Evolutionary conservation across 2,113 vertebrate genomes (phyloP).

Genomic region (Pteronura brasiliensis): DNA sequence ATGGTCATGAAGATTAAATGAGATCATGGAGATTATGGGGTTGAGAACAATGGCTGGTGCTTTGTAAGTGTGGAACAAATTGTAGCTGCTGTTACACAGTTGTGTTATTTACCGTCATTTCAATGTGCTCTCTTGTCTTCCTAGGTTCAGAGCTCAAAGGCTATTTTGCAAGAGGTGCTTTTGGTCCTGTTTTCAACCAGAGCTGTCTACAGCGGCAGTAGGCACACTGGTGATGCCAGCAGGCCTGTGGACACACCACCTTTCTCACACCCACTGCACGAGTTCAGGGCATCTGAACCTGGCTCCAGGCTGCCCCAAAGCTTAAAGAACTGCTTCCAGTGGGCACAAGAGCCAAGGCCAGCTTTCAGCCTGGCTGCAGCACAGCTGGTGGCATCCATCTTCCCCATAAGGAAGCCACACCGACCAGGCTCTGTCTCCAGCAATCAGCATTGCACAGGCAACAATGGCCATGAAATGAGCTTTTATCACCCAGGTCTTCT

Average conservation of each 20-base stretch:
- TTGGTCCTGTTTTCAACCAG: not conserved
- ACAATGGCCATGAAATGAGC: not conserved
- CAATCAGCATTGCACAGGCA: not conserved
- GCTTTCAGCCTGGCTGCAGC: rapidly evolving
- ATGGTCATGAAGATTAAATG: not conserved
- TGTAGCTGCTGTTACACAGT: not conserved
- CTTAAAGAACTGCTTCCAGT: not conserved
- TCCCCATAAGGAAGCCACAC: not conserved
- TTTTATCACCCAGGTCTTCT: not conserved
- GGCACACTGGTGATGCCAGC: rapidly evolving
- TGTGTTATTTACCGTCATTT: not conserved
- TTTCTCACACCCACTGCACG: rapidly evolving
- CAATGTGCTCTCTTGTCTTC: not conserved
- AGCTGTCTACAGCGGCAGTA: rapidly evolving
- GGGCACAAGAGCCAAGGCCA: not conserved
- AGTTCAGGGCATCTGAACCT: not conserved
- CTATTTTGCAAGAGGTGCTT: not conserved
- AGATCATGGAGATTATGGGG: not conserved
- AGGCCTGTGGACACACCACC: not conserved
- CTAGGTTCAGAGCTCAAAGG: not conserved
- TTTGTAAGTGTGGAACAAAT: not conserved
- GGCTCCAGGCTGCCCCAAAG: not conserved
- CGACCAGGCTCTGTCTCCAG: not conserved
- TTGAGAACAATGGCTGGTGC: not conserved
- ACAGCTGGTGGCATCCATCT: not conserved